Evolutionary conservation across 1,140 invertebrate genomes (phyloP).

Genomic region (Bombyx mori): ASM3026992v2 NC_085120.1:11932001-11932500

Average conservation of each 20-base stretch:
- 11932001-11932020: constrained; percentile 82
- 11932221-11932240: no score
- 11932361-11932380: neutral
- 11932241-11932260: no score
- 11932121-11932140: neutral
- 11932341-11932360: no score
- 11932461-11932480: no score
- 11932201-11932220: no score
- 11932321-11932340: no score
- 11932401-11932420: no score
- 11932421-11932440: no score
- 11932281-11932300: no score
- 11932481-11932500: no score
- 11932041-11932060: constrained; percentile 90
- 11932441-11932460: neutral
- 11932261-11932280: no score
- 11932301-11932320: no score
- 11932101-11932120: neutral
- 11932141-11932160: neutral
- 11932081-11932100: neutral
- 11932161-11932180: neutral
- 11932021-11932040: constrained; percentile 91
- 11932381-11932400: neutral
- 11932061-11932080: constrained; percentile 29
- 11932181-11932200: neutral